Base-by-base conservation (phyloP, 2,888 invertebrate genomes). In the Agrochola circellaris region DNA sequence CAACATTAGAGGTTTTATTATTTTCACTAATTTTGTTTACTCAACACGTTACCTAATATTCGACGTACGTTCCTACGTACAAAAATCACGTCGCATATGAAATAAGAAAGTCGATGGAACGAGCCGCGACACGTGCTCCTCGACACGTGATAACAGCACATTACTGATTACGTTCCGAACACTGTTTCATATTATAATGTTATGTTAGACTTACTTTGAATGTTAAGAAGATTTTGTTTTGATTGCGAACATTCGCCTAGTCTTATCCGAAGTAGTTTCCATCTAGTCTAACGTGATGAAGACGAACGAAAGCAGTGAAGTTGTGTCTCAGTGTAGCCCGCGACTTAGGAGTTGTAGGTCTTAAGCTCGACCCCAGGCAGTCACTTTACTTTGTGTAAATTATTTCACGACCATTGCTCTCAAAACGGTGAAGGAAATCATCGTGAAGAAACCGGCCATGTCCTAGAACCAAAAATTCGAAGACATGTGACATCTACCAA, bases 41-140 rank as follows among this genome's bases (percentile, higher is more conserved):
- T 15, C n/a, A 67, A 67, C 34, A 77, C 34, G 8, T 23, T 51
- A 38, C 20, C 5, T 6, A 17, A 5, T 2, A 17, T 68, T 1
- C 13, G n/a, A 38, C 2, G 4, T 30, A 68, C 9, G 7, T 38
- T 34, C 4, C 34, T 34, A 65, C 15, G n/a, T 3, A 4, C 34
- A 34, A 34, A 34, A 34, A 34, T 61, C 66, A 71, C 81, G 62
- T 71, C 34, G 58, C 3, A 0, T 23, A 26, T 58, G 38, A n/a
- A 71, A 71, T 64, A 26, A 30, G 78, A 77, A 82, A 58, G 20
- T 17, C 15, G 15, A 42, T 15, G 45, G 45, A 45, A 34, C 17
- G 56, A 34, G 42, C 5, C 8, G 13, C 51, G 20, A 34, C 82
- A 82, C 82, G 76, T 80, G 75, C 17, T 48, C 23, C 56, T 13